These are phyloP conservation scores for Blennius ocellaris DNA, from an alignment of 2,113 vertebrate genomes.

Conservation along the genomic window DNA sequence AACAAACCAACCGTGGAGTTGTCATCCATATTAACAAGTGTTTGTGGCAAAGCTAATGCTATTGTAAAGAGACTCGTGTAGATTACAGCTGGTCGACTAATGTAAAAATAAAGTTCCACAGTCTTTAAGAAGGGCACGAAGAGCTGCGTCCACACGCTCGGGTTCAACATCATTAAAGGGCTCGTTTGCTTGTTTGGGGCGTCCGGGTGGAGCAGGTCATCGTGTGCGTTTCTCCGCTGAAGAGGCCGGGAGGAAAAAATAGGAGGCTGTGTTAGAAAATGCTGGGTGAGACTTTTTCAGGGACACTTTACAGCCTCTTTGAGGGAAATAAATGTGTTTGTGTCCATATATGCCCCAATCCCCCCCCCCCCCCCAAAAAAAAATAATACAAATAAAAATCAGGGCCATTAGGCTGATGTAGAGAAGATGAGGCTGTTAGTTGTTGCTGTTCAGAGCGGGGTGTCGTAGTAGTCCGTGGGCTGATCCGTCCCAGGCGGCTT, in stretches of 20 bases:
- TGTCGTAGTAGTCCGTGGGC: constrained; percentile 91
- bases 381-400: constrained; percentile 2
- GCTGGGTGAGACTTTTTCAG: constrained; percentile 41
- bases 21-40: constrained; percentile 68
- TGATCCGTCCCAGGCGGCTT: constrained; percentile 85
- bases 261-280: constrained; percentile 52
- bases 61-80: constrained; percentile 81
- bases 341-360: constrained; percentile 5
- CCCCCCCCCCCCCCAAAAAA: too few relatives aligned
- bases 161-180: constrained; percentile 80
- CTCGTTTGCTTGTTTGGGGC: constrained; percentile 68
- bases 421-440: constrained; percentile 37
- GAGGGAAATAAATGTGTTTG: constrained; percentile 24
- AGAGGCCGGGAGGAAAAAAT: constrained; percentile 40
- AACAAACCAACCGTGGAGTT: constrained; percentile 62
- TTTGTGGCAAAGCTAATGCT: constrained; percentile 70
- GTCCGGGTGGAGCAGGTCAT: constrained; percentile 46
- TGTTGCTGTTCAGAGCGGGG: constrained; percentile 88
- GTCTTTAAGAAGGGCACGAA: constrained; percentile 69
- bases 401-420: background rate
- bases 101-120: constrained; percentile 61
- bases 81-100: constrained; percentile 73
- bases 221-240: constrained; percentile 57
- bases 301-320: constrained; percentile 50
- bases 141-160: constrained; percentile 40